Evolutionary conservation across 1,140 invertebrate genomes (phyloP).

Genomic region (Drosophila bifasciata): DNA sequence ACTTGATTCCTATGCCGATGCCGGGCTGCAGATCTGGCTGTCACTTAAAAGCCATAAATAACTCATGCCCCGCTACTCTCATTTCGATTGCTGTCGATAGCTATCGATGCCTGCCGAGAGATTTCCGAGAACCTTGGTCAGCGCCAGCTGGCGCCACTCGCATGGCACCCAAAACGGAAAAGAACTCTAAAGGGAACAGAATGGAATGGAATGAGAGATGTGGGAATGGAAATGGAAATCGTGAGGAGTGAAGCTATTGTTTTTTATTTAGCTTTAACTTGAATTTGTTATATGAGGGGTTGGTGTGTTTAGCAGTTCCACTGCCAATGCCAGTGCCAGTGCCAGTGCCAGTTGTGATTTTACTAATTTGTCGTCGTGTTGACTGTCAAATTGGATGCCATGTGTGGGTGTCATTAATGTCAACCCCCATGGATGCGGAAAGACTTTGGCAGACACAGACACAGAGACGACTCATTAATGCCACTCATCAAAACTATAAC

Average conservation of each 20-base stretch:
- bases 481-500: constrained; percentile 82
- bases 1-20: constrained; percentile 9
- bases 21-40: constrained; percentile 46
- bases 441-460: constrained; percentile 56
- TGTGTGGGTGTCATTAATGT: constrained; percentile 81
- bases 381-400: constrained; percentile 79
- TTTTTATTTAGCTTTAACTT: too few species aligned
- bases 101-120: constrained; percentile 47
- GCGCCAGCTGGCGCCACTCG: constrained; percentile 66
- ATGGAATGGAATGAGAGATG: neutral
- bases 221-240: neutral
- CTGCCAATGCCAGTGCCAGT: neutral
- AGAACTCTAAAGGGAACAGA: too few species aligned
- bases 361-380: constrained; percentile 77
- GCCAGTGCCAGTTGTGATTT: constrained; percentile 57
- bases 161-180: constrained; percentile 26
- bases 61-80: constrained; percentile 64
- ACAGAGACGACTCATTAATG: constrained; percentile 80
- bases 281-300: too few species aligned
- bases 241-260: too few species aligned
- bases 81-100: constrained; percentile 73
- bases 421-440: constrained; percentile 40
- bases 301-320: too few species aligned
- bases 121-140: neutral
- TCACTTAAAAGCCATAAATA: constrained; percentile 78